Evolutionary conservation across 2,113 vertebrate genomes (phyloP).

Genomic region (Pogonocichla stellata): DNA sequence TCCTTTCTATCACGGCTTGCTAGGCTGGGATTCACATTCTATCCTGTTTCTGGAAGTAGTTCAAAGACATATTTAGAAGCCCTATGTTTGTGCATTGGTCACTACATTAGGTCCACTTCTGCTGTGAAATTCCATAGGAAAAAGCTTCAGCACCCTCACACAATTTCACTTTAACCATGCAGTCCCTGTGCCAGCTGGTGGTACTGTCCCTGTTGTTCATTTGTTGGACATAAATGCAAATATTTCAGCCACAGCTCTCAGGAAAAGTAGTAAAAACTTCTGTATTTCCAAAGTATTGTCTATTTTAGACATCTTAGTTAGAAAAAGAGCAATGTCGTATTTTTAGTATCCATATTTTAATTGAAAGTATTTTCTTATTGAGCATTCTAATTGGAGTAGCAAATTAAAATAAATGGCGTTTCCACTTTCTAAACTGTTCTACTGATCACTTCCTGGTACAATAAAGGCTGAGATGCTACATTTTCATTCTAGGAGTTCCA

Average conservation of each 20-base stretch:
- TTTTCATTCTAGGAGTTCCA: not conserved
- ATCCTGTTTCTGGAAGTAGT: not conserved
- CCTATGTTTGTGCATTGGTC: not conserved
- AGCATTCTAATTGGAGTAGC: conserved; percentile 9
- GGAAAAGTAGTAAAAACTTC: not conserved
- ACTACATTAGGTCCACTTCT: not conserved
- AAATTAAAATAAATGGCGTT: conserved; percentile 22
- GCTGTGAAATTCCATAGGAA: not conserved
- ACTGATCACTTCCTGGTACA: not conserved
- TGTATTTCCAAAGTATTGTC: not conserved
- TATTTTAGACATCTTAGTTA: not conserved
- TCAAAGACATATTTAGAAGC: not conserved
- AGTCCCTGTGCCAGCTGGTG: not conserved
- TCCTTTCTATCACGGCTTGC: not conserved
- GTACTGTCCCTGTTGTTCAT: not conserved
- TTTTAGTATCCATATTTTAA: conserved; percentile 11
- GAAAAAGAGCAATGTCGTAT: not conserved
- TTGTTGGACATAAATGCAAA: not conserved
- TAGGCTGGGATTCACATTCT: not conserved
- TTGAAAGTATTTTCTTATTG: conserved; percentile 29
- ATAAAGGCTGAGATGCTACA: not conserved
- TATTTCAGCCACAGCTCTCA: not conserved
- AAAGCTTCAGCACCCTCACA: not conserved
- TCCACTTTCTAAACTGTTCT: not conserved
- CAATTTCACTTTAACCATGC: not conserved